Evolutionary conservation across 53 echinoderm and acorn worm species (phyloP).

Genomic region (Antedon mediterranea): DNA sequence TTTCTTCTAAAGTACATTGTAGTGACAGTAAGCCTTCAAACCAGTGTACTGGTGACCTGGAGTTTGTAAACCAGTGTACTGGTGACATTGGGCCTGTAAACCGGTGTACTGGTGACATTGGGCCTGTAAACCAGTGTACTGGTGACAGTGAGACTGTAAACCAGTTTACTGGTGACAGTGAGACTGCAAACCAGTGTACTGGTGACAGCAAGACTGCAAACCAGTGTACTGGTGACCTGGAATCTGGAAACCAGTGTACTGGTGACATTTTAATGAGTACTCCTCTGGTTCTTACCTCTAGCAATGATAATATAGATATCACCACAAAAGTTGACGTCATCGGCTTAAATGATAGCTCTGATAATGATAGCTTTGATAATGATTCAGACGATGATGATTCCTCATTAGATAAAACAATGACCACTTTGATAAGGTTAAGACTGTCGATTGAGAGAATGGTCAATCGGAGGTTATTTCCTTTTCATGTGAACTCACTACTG

Average conservation of each 20-base stretch:
- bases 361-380: neutral
- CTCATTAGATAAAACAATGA: constrained; percentile 45
- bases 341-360: neutral
- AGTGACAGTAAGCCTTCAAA: no score
- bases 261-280: neutral
- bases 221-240: neutral
- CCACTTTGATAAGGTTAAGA: constrained; percentile 52
- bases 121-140: no score
- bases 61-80: no score
- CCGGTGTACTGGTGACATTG: no score
- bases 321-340: neutral
- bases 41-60: no score
- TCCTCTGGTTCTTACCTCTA: neutral
- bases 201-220: no score
- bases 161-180: no score
- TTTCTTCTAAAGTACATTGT: no score
- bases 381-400: constrained; percentile 4
- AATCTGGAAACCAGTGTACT: neutral
- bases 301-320: neutral
- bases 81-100: no score
- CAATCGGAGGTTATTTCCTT: constrained; percentile 53
- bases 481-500: constrained; percentile 37
- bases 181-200: no score
- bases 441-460: constrained; percentile 50
- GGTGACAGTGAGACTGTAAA: no score